phyloP scores from a whole-genome alignment of 2,888 invertebrate species.

The Drosophila stalkeri region DNA sequence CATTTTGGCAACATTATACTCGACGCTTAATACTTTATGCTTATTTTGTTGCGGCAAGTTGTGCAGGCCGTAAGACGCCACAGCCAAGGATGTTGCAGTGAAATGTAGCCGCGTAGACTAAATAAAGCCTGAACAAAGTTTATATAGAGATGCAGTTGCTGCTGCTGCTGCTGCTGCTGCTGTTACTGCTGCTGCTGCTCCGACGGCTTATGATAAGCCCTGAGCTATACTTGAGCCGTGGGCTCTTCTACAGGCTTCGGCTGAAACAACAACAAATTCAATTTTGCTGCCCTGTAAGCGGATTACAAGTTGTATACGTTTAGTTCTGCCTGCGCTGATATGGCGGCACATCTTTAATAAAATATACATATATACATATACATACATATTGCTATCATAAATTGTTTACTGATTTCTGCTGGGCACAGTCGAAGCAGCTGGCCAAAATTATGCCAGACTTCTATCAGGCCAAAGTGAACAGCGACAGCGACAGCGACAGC shows the following conservation, averaged over 20 bases:
- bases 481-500: conserved; percentile 9
- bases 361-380: background rate
- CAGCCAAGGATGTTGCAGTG: conserved; percentile 20
- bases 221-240: conserved; percentile 30
- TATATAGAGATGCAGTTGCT: conserved; percentile 34
- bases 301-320: conserved; percentile 71
- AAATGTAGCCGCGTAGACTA: conserved; percentile 51
- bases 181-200: background rate
- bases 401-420: conserved; percentile 49
- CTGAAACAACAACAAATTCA: conserved; percentile 59
- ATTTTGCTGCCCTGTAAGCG: conserved; percentile 62
- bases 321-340: conserved; percentile 25
- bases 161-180: conserved; percentile 7
- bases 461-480: background rate
- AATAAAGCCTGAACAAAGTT: conserved; percentile 58
- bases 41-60: conserved; percentile 67
- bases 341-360: conserved; percentile 1
- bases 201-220: conserved; percentile 10
- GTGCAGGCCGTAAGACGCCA: conserved; percentile 14
- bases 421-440: conserved; percentile 19
- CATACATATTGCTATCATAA: conserved; percentile 14
- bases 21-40: conserved; percentile 72
- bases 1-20: conserved; percentile 74
- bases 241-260: background rate
- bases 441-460: conserved; percentile 14